A percentile compares a stretch with the other conserved stretches of the same genome.
These are phyloP conservation scores for Neoarius graeffei DNA, from an alignment of 2,113 vertebrate genomes.

Conservation along the genomic window DNA sequence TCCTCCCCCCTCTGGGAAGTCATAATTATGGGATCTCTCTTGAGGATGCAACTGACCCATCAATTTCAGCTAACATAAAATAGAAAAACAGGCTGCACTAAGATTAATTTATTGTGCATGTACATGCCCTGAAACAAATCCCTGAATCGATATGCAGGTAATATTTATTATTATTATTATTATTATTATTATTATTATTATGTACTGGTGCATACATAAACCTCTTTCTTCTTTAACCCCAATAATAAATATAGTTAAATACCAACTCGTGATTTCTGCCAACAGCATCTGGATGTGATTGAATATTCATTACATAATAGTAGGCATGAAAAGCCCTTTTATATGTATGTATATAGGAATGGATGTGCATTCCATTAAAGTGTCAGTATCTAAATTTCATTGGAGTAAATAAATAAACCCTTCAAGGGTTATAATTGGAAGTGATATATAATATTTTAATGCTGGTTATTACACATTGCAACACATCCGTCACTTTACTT, in stretches of 20 bases:
- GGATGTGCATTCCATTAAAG: background rate
- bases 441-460: too few relatives aligned
- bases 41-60: constrained; percentile 20
- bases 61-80: background rate
- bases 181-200: background rate
- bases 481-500: background rate
- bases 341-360: background rate
- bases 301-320: background rate
- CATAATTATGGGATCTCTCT: constrained; percentile 35
- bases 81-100: background rate
- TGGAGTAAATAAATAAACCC: background rate
- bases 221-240: background rate
- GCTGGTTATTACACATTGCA: too few relatives aligned
- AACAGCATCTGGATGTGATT: background rate
- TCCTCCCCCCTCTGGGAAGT: background rate
- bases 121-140: background rate
- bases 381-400: background rate
- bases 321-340: background rate
- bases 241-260: background rate
- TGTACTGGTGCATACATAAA: background rate
- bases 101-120: background rate
- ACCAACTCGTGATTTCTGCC: background rate
- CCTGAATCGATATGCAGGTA: background rate
- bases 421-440: too few relatives aligned
- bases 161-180: too few relatives aligned